Conservation (phyloP, 2,113 vertebrate genomes). For the Chamaetylas fuelleborni region DNA sequence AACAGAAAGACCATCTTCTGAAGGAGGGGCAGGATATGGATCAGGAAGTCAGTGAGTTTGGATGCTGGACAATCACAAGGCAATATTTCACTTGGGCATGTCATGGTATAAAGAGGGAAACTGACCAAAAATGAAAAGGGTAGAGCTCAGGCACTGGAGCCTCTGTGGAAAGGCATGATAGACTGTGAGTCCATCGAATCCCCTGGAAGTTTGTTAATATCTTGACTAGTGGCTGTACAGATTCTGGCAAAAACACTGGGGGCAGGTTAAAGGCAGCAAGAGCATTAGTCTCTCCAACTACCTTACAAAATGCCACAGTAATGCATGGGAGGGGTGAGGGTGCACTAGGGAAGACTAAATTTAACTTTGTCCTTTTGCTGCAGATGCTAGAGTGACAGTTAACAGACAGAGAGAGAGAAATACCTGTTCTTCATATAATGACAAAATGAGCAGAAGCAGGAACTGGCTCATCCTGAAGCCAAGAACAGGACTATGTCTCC, state of each 20-base stretch:
- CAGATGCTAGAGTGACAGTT: background rate
- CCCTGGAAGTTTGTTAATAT: background rate
- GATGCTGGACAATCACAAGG: background rate
- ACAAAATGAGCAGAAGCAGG: background rate
- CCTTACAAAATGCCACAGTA: background rate
- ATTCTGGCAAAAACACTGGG: background rate
- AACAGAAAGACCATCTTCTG: background rate
- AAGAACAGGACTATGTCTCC: background rate
- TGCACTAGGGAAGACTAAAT: background rate
- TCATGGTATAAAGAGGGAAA: background rate
- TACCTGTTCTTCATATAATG: background rate
- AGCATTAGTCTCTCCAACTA: background rate
- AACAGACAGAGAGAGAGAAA: background rate
- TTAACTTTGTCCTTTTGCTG: accelerated
- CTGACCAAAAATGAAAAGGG: background rate
- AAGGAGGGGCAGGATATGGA: background rate
- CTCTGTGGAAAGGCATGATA: background rate
- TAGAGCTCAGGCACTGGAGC: background rate
- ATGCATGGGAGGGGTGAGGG: no score
- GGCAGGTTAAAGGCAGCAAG: background rate
- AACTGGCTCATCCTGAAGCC: background rate
- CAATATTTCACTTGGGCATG: background rate
- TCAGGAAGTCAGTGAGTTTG: background rate
- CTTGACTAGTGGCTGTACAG: background rate
- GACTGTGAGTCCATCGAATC: background rate